A percentile compares a stretch with the other conserved stretches of the same genome.
Conservation (phyloP, 2,797 vertebrate species). For the Anas georgica region DNA sequence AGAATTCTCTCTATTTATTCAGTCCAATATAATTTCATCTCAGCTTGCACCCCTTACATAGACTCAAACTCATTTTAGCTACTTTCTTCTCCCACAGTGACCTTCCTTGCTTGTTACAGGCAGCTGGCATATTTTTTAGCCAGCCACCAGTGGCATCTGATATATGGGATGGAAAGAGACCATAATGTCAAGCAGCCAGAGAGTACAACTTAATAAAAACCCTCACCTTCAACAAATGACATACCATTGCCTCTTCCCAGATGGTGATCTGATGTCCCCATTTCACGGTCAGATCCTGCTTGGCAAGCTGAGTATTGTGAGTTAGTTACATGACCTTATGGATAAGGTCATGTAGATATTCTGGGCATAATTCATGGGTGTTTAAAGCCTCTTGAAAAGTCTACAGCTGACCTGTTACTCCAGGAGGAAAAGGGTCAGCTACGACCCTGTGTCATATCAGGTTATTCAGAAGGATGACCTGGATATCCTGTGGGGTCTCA, state of each 20-base stretch:
- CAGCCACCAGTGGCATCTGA: neutral
- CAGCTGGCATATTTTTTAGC: fast-evolving
- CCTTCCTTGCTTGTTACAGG: neutral
- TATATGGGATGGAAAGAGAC: neutral
- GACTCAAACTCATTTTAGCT: neutral
- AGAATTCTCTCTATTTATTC: neutral
- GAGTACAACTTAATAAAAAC: neutral
- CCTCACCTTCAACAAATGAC: neutral
- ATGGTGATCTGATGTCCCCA: neutral
- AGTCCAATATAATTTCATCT: fast-evolving
- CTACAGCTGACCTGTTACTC: neutral
- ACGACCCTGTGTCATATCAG: neutral
- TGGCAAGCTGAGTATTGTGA: neutral
- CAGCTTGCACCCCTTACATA: neutral
- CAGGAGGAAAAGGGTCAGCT: neutral
- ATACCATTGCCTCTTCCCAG: neutral
- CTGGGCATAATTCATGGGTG: neutral
- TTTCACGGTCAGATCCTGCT: neutral
- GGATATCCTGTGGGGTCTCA: neutral
- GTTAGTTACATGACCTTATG: neutral
- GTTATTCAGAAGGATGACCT: neutral
- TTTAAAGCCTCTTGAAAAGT: neutral
- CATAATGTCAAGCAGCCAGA: neutral
- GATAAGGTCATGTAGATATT: neutral
- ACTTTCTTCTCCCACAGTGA: neutral